Evolutionary conservation across 2,113 vertebrate genomes (phyloP).

Genomic region (Xiphias gladius): DNA sequence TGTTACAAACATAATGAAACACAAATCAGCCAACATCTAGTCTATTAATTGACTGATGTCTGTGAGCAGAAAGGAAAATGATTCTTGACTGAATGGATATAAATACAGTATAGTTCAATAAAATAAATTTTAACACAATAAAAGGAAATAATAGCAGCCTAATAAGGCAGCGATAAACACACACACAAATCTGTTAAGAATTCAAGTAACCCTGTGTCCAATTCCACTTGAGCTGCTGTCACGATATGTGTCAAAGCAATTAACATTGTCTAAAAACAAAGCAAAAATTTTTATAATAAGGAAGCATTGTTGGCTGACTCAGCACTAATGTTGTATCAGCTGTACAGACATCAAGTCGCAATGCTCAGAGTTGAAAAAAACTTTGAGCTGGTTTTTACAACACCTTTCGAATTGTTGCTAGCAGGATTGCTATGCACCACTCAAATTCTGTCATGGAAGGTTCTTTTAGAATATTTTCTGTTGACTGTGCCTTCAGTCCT

Average conservation of each 20-base stretch:
- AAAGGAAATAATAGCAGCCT: conserved; percentile 18
- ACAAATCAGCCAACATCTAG: conserved; percentile 16
- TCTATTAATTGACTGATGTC: conserved; percentile 17
- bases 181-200: conserved; percentile 1
- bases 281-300: not conserved
- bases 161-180: not conserved
- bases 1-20: conserved; percentile 33
- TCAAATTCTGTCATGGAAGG: not conserved
- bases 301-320: not conserved
- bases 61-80: conserved; percentile 14
- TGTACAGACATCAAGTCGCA: not conserved
- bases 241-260: conserved; percentile 1
- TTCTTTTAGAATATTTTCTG: not conserved
- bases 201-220: not conserved
- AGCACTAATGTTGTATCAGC: not conserved
- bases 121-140: conserved; percentile 22
- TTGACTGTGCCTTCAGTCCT: not conserved
- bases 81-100: conserved; percentile 36
- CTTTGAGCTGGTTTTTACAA: not conserved
- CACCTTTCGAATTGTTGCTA: not conserved
- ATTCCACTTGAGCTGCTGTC: not conserved
- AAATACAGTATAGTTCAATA: conserved; percentile 1
- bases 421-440: not conserved
- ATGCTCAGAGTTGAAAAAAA: not conserved
- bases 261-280: not conserved